phyloP scores from a whole-genome alignment of 2,113 vertebrate species.

The Eretmodus cyanostictus region DNA sequence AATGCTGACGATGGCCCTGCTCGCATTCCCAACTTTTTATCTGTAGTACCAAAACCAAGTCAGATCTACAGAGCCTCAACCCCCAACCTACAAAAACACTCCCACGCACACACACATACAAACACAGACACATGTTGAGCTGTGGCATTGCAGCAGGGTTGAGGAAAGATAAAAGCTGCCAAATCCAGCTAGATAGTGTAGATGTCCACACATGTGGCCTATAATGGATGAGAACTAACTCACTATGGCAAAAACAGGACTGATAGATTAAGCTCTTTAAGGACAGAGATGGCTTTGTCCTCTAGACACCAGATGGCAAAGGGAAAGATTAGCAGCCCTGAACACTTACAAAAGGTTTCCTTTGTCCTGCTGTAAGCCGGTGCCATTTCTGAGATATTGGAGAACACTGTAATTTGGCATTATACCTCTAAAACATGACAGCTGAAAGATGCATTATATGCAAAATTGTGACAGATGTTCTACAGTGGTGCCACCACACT shows the following conservation, averaged over 20 bases:
- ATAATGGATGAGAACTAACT: constrained; percentile 19
- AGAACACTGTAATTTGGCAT: constrained; percentile 38
- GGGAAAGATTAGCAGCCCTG: constrained; percentile 37
- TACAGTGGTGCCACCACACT: not conserved
- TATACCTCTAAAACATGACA: constrained; percentile 23
- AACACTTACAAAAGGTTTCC: constrained; percentile 30
- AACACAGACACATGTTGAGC: not conserved
- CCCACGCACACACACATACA: not conserved
- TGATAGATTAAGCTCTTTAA: constrained; percentile 14
- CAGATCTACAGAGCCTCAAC: not conserved
- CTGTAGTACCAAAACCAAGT: constrained; percentile 5
- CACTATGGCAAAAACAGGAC: not conserved
- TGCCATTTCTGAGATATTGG: constrained; percentile 43
- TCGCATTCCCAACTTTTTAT: constrained; percentile 13
- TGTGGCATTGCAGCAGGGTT: not conserved
- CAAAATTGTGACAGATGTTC: not conserved
- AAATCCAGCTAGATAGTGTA: not conserved
- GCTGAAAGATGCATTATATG: not conserved
- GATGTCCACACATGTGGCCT: not conserved
- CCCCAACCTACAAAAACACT: constrained; percentile 9
- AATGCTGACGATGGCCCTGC: not conserved
- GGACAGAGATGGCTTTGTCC: constrained; percentile 50
- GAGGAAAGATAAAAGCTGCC: not conserved
- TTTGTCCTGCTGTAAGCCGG: constrained; percentile 37
- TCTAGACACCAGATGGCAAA: constrained; percentile 49